phyloP scores from a whole-genome alignment of 2,797 vertebrate genomes.

The Cryptoprocta ferox region DNA sequence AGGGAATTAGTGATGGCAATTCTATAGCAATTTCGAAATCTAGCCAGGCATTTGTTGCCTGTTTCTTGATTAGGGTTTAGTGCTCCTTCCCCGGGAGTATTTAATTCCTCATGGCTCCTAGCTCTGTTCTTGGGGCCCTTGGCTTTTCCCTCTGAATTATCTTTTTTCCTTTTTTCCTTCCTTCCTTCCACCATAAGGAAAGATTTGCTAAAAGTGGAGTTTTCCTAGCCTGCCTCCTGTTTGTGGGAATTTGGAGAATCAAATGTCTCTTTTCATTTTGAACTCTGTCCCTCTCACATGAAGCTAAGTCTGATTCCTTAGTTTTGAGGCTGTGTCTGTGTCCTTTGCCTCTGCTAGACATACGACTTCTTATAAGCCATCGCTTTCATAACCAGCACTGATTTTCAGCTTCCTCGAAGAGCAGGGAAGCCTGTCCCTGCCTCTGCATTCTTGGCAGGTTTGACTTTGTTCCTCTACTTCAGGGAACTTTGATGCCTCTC shows the following conservation, averaged over 20 bases:
- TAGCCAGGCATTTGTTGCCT: background rate
- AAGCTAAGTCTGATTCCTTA: background rate
- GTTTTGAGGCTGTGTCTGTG: background rate
- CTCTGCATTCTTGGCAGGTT: background rate
- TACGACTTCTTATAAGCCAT: background rate
- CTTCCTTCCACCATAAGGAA: background rate
- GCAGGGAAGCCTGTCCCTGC: background rate
- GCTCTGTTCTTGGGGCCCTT: background rate
- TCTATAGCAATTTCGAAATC: background rate
- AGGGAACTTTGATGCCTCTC: background rate
- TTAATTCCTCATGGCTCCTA: background rate
- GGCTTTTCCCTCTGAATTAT: background rate
- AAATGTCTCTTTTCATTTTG: background rate
- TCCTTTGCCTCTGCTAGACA: background rate
- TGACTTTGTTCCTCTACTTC: background rate
- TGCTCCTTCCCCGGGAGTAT: background rate
- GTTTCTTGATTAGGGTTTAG: background rate
- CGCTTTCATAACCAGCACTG: background rate
- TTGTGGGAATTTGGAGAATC: background rate
- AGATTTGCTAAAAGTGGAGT: background rate
- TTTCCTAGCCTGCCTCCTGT: background rate
- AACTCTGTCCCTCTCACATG: background rate
- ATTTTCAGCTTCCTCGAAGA: background rate
- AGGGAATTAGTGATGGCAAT: background rate
- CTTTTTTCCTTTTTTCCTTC: background rate